These are phyloP conservation scores for Drosophila putrida DNA, from an alignment of 2,888 invertebrate species.

Conservation along the genomic window DNA sequence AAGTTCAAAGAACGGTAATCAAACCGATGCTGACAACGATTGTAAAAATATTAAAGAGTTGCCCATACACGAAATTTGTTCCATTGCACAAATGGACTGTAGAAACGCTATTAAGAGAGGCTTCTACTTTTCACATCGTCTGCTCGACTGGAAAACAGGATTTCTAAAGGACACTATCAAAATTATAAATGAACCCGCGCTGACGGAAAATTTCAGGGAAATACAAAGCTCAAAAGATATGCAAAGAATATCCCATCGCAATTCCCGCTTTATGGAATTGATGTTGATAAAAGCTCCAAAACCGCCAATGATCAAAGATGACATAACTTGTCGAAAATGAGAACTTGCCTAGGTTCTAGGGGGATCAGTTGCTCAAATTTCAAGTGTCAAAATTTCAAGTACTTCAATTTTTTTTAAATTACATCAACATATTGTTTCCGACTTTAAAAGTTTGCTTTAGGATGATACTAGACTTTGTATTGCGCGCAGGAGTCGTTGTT, in stretches of 20 bases:
- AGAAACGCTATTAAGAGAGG: conserved; percentile 42
- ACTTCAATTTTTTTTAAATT: not conserved
- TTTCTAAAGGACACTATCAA: conserved; percentile 32
- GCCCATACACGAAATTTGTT: conserved; percentile 5
- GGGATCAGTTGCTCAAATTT: not conserved
- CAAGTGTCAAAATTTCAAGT: conserved; percentile 43
- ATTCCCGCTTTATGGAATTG: not conserved
- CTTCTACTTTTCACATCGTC: conserved; percentile 44
- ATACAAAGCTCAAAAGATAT: not conserved
- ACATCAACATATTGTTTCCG: not conserved
- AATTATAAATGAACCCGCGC: conserved; percentile 18
- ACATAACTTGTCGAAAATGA: conserved; percentile 55
- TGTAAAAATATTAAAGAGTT: not conserved
- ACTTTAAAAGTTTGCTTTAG: not conserved
- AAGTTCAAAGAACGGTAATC: not conserved
- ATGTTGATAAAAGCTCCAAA: not conserved
- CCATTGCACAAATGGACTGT: conserved; percentile 10
- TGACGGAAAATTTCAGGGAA: not conserved
- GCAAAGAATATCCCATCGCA: not conserved
- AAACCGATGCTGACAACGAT: not conserved
- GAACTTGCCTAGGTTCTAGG: conserved; percentile 21
- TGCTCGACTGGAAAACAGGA: conserved; percentile 51
- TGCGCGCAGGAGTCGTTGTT: conserved; percentile 59
- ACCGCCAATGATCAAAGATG: conserved; percentile 62
- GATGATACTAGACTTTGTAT: conserved; percentile 52